Conservation (phyloP, 1,140 invertebrate genomes). For the Pseudachorutes palmiensis region DNA sequence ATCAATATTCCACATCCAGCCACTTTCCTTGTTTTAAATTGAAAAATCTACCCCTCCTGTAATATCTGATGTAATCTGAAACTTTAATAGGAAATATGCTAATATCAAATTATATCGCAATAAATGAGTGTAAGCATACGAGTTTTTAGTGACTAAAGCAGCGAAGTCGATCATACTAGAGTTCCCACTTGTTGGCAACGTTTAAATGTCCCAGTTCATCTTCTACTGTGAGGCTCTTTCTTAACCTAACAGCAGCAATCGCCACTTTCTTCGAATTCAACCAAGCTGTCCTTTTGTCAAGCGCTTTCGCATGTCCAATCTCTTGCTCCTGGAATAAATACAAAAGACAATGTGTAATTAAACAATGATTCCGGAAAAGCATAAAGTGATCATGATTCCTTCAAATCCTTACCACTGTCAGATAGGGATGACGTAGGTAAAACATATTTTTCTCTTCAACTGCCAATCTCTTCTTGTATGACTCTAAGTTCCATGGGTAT, state of each 20-base stretch:
- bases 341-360: too few relatives aligned
- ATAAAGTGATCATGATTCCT: too few relatives aligned
- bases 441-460: constrained; percentile 38
- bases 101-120: too few relatives aligned
- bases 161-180: neutral
- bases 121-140: too few relatives aligned
- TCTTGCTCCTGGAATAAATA: neutral
- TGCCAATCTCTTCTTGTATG: constrained; percentile 8
- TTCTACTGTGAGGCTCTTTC: constrained; percentile 13
- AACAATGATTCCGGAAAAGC: too few relatives aligned
- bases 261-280: neutral
- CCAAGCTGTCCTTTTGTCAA: neutral
- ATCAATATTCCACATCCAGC: too few relatives aligned
- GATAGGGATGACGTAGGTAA: constrained; percentile 33
- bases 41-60: too few relatives aligned
- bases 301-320: neutral
- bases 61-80: too few relatives aligned
- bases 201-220: constrained; percentile 15
- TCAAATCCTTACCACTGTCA: constrained; percentile 21
- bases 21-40: too few relatives aligned
- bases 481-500: neutral
- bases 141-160: neutral
- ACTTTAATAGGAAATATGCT: too few relatives aligned
- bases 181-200: constrained; percentile 11
- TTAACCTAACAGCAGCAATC: neutral